Percentiles rank a stretch among this genome's conserved stretches.
Evolutionary conservation across 2,888 invertebrate genomes (phyloP).

Genomic region (Chrysolina oricalcia): DNA sequence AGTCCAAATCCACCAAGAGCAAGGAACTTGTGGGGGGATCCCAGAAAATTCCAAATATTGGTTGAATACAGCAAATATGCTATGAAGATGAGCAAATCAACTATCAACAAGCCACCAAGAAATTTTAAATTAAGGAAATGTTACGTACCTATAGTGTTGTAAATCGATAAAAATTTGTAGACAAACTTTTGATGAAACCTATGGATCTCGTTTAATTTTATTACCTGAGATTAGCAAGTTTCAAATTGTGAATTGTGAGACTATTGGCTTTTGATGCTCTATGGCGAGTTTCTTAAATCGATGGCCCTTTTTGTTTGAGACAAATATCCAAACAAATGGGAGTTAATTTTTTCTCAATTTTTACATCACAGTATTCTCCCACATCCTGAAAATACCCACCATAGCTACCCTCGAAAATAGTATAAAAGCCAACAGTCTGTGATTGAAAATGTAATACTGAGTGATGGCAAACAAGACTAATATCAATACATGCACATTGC

Average conservation of each 20-base stretch:
- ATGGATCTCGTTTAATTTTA: neutral
- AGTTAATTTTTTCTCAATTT: too few species aligned
- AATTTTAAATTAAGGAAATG: neutral
- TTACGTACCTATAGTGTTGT: neutral
- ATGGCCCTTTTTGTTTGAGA: too few species aligned
- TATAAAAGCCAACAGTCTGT: neutral
- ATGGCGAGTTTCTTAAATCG: too few species aligned
- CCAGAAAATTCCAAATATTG: too few species aligned
- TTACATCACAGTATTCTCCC: too few species aligned
- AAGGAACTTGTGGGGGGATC: too few species aligned
- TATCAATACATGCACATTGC: neutral
- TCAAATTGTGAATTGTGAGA: neutral
- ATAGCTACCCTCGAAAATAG: neutral
- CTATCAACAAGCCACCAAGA: neutral
- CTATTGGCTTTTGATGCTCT: neutral
- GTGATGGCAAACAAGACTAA: slow-evolving; percentile 1
- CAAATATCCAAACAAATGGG: too few species aligned
- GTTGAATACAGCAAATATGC: too few species aligned
- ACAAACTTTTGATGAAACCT: neutral
- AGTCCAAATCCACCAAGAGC: too few species aligned
- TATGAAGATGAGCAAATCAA: neutral
- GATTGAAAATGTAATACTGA: neutral
- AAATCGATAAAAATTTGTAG: neutral
- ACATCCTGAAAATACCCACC: too few species aligned
- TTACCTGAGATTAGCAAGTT: neutral